phyloP scores from a whole-genome alignment of 2,797 vertebrate species.

The Lindbergichthys nudifrons region DNA sequence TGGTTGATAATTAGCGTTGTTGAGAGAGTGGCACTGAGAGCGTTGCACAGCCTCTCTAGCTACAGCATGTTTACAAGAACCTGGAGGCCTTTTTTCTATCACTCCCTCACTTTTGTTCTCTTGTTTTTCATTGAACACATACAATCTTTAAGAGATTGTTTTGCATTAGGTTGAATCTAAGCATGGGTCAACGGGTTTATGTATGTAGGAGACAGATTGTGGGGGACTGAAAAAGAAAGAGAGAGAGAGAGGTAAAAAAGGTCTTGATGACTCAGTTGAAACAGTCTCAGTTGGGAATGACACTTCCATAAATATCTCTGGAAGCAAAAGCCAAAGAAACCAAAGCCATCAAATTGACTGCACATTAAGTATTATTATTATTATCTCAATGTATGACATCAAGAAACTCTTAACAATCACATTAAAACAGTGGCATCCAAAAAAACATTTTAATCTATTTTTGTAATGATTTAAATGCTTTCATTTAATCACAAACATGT shows the following conservation, averaged over 20 bases:
- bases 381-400: slow-evolving; percentile 28
- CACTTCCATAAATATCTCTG: slow-evolving; percentile 66
- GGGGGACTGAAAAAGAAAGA: background rate
- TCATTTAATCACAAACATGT: slow-evolving; percentile 14
- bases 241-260: slow-evolving; percentile 44
- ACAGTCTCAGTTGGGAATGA: slow-evolving; percentile 61
- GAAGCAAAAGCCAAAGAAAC: slow-evolving; percentile 60
- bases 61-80: slow-evolving; percentile 85
- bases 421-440: slow-evolving; percentile 6
- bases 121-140: slow-evolving; percentile 46
- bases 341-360: slow-evolving; percentile 43
- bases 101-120: slow-evolving; percentile 21
- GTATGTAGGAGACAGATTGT: slow-evolving; percentile 23
- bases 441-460: slow-evolving; percentile 14
- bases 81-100: slow-evolving; percentile 77
- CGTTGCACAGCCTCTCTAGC: slow-evolving; percentile 82
- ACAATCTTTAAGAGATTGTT: slow-evolving; percentile 10
- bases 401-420: slow-evolving; percentile 22
- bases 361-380: slow-evolving; percentile 15
- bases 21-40: slow-evolving; percentile 86
- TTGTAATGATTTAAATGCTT: background rate
- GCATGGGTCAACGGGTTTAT: slow-evolving; percentile 30
- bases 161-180: slow-evolving; percentile 38
- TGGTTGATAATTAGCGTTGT: slow-evolving; percentile 92
- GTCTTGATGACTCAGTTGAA: slow-evolving; percentile 69